Conservation (phyloP, 2,888 invertebrate species). For the Zhengitettix transpicula region DNA sequence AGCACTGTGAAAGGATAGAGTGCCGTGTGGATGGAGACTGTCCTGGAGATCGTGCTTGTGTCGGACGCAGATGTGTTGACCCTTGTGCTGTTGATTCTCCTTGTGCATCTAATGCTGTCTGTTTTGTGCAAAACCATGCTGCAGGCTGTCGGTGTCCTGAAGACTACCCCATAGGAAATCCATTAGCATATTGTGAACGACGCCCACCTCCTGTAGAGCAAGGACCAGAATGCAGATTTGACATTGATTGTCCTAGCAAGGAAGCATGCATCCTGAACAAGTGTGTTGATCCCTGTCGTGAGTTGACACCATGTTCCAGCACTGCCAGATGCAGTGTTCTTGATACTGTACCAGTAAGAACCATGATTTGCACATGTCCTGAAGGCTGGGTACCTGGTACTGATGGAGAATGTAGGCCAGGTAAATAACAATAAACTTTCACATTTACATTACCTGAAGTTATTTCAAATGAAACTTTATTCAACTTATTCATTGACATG, state of each 20-base stretch:
- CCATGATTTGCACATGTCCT: constrained; percentile 77
- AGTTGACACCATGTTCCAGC: constrained; percentile 56
- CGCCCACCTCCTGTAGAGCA: constrained; percentile 30
- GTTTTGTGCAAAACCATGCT: constrained; percentile 62
- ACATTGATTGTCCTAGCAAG: constrained; percentile 64
- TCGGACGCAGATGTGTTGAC: constrained; percentile 55
- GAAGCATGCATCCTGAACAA: constrained; percentile 62
- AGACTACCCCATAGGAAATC: constrained; percentile 61
- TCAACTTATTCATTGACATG: no score
- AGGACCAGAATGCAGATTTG: constrained; percentile 50
- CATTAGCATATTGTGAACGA: constrained; percentile 55
- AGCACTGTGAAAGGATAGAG: constrained; percentile 58
- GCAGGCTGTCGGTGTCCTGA: constrained; percentile 72
- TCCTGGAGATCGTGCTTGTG: constrained; percentile 55
- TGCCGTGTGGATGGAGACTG: constrained; percentile 68
- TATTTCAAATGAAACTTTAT: no score
- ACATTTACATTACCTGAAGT: no score
- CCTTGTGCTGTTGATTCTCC: constrained; percentile 55
- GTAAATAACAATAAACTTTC: constrained; percentile 17
- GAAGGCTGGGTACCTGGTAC: constrained; percentile 68
- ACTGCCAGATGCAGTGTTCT: constrained; percentile 65
- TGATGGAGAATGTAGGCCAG: constrained; percentile 59
- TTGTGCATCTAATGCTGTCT: constrained; percentile 70
- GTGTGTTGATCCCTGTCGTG: constrained; percentile 64
- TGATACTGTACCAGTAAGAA: constrained; percentile 70